Evolutionary conservation across 2,888 invertebrate species (phyloP).

Genomic region (Pogonocherus hispidulus): DNA sequence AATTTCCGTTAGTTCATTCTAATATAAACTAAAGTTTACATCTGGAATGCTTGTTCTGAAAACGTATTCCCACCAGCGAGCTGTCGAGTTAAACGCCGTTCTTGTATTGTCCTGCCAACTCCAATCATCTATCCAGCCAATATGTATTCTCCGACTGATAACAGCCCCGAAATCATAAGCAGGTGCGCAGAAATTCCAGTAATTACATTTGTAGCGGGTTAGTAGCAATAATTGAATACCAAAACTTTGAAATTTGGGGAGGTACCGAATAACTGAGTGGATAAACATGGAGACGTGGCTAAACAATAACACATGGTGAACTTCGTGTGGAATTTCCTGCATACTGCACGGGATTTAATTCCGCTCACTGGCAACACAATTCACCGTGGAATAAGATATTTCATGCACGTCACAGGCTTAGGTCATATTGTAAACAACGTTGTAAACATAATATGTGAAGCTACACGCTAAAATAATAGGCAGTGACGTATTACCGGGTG

Average conservation of each 20-base stretch:
- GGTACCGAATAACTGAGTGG: not conserved
- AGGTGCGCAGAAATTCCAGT: slow-evolving; percentile 14
- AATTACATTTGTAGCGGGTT: slow-evolving; percentile 18
- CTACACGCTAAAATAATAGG: too few relatives aligned
- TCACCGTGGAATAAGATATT: not conserved
- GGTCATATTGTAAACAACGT: slow-evolving; percentile 1
- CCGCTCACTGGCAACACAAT: not conserved
- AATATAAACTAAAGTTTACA: slow-evolving; percentile 10
- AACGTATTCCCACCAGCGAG: not conserved
- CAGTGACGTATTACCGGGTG: too few relatives aligned
- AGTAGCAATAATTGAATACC: slow-evolving; percentile 23
- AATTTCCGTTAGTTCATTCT: too few relatives aligned
- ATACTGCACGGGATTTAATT: slow-evolving; percentile 17
- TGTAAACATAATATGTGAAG: not conserved
- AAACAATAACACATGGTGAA: slow-evolving; percentile 24
- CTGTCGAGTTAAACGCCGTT: not conserved
- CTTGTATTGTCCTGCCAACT: slow-evolving; percentile 10
- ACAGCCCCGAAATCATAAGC: slow-evolving; percentile 13
- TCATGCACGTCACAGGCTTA: not conserved
- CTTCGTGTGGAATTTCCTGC: slow-evolving; percentile 11
- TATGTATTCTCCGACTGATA: not conserved
- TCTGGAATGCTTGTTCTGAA: not conserved
- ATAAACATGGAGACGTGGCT: slow-evolving; percentile 16
- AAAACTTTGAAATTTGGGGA: slow-evolving; percentile 11
- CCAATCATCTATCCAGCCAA: slow-evolving; percentile 13